Percentiles rank a stretch among this genome's conserved stretches.
phyloP scores from a whole-genome alignment of 2,888 invertebrate genomes.

The Agrypnus murinus region DNA sequence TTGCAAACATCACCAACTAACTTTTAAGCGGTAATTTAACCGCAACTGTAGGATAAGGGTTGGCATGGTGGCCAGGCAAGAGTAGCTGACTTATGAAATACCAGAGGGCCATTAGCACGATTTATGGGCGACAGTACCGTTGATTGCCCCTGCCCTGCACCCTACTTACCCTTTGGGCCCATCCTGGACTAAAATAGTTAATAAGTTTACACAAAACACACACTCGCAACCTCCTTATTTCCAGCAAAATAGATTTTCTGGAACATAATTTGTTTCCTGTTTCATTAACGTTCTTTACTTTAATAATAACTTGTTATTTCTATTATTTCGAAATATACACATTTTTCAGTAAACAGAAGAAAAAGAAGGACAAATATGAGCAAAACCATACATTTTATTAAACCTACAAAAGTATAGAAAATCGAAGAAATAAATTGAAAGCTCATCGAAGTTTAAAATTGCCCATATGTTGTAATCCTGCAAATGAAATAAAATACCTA shows the following conservation, averaged over 20 bases:
- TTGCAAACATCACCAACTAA: constrained; percentile 15
- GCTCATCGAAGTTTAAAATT: constrained; percentile 64
- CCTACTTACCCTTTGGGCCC: constrained; percentile 54
- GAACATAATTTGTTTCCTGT: constrained; percentile 18
- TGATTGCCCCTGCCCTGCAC: constrained; percentile 62
- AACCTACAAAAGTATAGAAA: constrained; percentile 3
- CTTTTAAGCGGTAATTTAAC: constrained; percentile 46
- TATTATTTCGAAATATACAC: background rate
- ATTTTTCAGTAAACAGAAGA: too few relatives aligned
- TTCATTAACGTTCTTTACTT: background rate
- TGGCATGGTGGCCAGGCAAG: constrained; percentile 48
- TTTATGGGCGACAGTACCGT: constrained; percentile 67
- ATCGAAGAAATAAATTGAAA: constrained; percentile 51
- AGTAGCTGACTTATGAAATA: constrained; percentile 69
- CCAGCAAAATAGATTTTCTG: constrained; percentile 30
- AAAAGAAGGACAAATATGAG: too few relatives aligned
- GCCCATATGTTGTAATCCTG: constrained; percentile 69
- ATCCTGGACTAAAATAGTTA: constrained; percentile 51
- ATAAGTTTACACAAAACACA: constrained; percentile 52
- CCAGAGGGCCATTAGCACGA: constrained; percentile 70
- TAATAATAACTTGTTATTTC: background rate
- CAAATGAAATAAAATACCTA: constrained; percentile 70
- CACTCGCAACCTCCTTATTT: constrained; percentile 29
- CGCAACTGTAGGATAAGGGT: constrained; percentile 54
- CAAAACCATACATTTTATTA: too few relatives aligned